Evolutionary conservation across 2,797 vertebrate species (phyloP), one percentile per base, ranked within the genome.

Genomic region (Hipposideros larvatus): DNA sequence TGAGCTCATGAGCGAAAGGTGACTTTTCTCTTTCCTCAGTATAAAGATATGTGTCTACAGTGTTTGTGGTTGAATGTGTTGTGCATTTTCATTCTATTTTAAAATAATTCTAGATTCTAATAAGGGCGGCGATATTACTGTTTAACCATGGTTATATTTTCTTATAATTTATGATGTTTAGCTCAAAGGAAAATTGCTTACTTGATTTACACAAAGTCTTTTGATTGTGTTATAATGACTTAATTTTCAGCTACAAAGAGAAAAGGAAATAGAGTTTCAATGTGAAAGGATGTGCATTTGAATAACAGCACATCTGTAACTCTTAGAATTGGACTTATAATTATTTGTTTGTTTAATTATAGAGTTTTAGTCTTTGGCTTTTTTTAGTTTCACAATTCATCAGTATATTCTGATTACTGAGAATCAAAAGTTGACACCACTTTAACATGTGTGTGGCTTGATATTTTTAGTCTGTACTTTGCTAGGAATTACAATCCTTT

Each of bases 1-100:
- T 97, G 99, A 99, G 97, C 99, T 99, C 98, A 99, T 99, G 99
- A 99, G 99, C 98, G 99, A 99, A 99, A 99, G 99, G 99, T 99
- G 99, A 99, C 98, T 99, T 98, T 97, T 41, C 65, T 94, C 1
- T 87, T 98, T 96, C 97, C 96, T 92, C 90, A 43, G 15, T 93
- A 53, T 41, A 84, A 84, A 26, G 84, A 93, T 96, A 14, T 13
- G 73, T 92, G 66, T 74, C 61, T 41, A 14, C 3, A 19, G 5
- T 63, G 57, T 87, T n/a, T 73, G 63, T 41, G 37, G 22, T n/a
- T 89, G 85, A 66, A 24, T 79, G 65, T 82, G 46, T 68, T 94
- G 63, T 22, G 13, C 51, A 13, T 94, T 89, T 88, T 70, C 53
- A 59, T 90, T 79, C 78, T 85, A 22, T 75, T 96, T 96, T 79